A percentile compares a stretch with the other conserved stretches of the same genome.
phyloP scores from a whole-genome alignment of 2,888 invertebrate species.

The Rhorus exstirpatorius region DNA sequence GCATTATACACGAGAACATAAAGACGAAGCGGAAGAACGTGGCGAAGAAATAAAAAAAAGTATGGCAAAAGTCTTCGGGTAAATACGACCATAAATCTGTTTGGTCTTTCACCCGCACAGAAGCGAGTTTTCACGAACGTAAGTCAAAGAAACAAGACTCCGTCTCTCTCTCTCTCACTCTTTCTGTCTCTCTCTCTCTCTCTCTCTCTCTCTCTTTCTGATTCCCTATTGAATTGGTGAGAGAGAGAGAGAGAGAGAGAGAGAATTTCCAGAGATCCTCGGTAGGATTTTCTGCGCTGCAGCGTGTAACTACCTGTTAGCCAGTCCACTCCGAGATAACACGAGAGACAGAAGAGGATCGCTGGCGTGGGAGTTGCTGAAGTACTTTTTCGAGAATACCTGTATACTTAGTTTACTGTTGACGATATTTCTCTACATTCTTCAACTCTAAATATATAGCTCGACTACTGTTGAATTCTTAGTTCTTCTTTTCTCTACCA shows the following conservation, averaged over 20 bases:
- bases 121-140: slow-evolving; percentile 51
- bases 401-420: not conserved
- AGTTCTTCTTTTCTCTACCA: too few relatives aligned
- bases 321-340: slow-evolving; percentile 24
- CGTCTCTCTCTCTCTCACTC: slow-evolving; percentile 4
- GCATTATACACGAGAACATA: slow-evolving; percentile 52
- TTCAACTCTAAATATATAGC: not conserved
- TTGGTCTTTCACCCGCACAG: slow-evolving; percentile 38
- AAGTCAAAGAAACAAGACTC: slow-evolving; percentile 40
- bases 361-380: slow-evolving; percentile 51
- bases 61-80: slow-evolving; percentile 30
- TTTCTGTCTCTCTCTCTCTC: too few relatives aligned
- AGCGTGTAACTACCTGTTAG: slow-evolving; percentile 14
- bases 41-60: slow-evolving; percentile 56
- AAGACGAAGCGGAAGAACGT: slow-evolving; percentile 2
- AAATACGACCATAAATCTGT: slow-evolving; percentile 53
- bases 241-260: slow-evolving; percentile 6
- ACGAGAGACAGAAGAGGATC: slow-evolving; percentile 20
- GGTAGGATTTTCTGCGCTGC: slow-evolving; percentile 46
- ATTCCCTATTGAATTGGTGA: slow-evolving; percentile 24
- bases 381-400: slow-evolving; percentile 42
- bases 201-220: slow-evolving; percentile 21
- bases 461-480: not conserved
- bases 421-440: not conserved
- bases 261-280: slow-evolving; percentile 33